Evolutionary conservation across 2,888 invertebrate genomes (phyloP), one percentile per base, ranked within the genome.

Genomic region (Cosmia trapezina): DNA sequence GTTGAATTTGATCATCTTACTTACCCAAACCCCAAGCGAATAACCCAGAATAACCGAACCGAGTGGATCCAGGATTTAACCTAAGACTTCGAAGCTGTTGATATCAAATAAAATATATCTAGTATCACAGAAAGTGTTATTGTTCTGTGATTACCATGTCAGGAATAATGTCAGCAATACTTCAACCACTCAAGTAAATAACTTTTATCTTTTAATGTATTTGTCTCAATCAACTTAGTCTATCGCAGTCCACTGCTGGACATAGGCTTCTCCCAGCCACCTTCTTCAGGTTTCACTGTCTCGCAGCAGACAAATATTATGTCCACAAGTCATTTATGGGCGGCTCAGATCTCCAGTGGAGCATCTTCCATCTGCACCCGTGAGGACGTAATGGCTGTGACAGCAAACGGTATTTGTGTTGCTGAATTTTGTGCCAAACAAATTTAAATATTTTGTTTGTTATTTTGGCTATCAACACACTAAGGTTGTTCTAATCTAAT

Each of bases 131-230:
- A 60, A 53, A 76, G 3, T 53, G 22, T 2, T 59, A 47, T 33
- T 47, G 14, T 75, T 63, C 22, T 47, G 43, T 53, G 14, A 37
- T 56, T 62, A 84, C 49, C n/a, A 95, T 95, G 95, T 91, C 95
- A 33, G 89, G 91, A 57, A 78, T 94, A 70, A 87, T 95, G 83
- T 75, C 92, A 61, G 89, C 92, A 63, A 77, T 94, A 73, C 86
- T 94, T 63, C 93, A 93, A 80, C 95, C 95, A 14, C 19, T 95
- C 33, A 93, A 87, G 95, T 94, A 87, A 81, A 83, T 51, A 51
- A 61, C 6, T 49, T 19, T 64, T 19, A 9, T 45, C 1, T n/a
- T 37, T 19, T 59, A 53, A 28, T 28, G 28, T 28, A 28, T 28
- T 28, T 28, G 28, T 28, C 28, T 28, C 28, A 28, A 28, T 28